Evolutionary conservation across 1,140 invertebrate species (phyloP), one percentile per base, ranked within the genome.

Genomic region (Bombus superbus): DNA sequence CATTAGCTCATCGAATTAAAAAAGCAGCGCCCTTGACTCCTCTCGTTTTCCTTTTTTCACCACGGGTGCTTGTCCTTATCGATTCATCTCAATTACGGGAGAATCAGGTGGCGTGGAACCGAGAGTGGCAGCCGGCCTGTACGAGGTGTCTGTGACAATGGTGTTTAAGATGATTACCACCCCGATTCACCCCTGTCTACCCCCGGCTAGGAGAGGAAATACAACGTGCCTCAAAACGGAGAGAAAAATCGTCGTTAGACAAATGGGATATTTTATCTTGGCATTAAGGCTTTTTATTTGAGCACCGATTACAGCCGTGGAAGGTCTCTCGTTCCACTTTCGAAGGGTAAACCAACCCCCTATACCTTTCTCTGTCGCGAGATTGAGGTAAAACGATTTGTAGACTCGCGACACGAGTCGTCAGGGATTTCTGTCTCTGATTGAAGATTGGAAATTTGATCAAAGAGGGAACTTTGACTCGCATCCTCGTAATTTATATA

Each of bases 251-350:
- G 92, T 93, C 91, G 92, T 94, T 93, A 93, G 94, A 95, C 93
- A 95, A 95, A 95, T 95, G 94, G 92, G 91, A 91, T 91, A 93
- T 93, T 95, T 95, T 95, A 95, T 95, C 94, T 62, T 93, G 92
- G 93, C 91, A 93, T 94, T 94, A 94, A 91, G 90, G 90, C 92
- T 93, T 94, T 94, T 94, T 94, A 94, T 94, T 94, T 93, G 93
- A 94, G 89, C 92, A 90, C 88, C 92, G 93, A 95, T 95, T 94
- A 92, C 89, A 72, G 57, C 64, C 32, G 59, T 53, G 76, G 85
- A 87, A 86, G 82, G 83, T 84, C 88, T 84, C 88, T 84, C 15
- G 88, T 89, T 87, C 85, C 88, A 86, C 71, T 91, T 88, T 74
- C 72, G 42, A 66, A 74, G 80, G 85, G 86, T 83, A 68, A 86